These are phyloP conservation scores for Crax fasciolata DNA, from an alignment of 2,797 vertebrate genomes.

Conservation along the genomic window DNA sequence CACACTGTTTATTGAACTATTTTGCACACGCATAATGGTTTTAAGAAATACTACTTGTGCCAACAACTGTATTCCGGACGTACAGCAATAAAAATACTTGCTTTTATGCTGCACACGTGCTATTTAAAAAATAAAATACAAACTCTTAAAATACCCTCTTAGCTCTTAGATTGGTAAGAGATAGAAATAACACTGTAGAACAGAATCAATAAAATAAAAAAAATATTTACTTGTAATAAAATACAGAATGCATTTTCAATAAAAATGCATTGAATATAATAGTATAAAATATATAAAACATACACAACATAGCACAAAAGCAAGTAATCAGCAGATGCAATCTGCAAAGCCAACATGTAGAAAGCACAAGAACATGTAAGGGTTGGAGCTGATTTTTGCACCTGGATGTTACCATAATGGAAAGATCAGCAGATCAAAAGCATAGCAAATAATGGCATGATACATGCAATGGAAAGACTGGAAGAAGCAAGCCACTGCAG, in stretches of 20 bases:
- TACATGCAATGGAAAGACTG: constrained; percentile 82
- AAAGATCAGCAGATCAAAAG: constrained; percentile 80
- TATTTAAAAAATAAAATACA: constrained; percentile 54
- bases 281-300: constrained; percentile 43
- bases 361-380: constrained; percentile 64
- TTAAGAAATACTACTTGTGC: constrained; percentile 29
- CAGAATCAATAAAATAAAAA: constrained; percentile 55
- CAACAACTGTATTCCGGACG: constrained; percentile 16
- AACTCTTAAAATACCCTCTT: constrained; percentile 42
- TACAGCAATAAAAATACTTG: constrained; percentile 59
- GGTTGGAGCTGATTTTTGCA: constrained; percentile 81
- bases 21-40: not conserved
- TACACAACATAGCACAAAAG: constrained; percentile 54
- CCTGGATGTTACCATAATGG: constrained; percentile 80
- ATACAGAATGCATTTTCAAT: constrained; percentile 38
- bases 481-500: constrained; percentile 88
- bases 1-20: not conserved
- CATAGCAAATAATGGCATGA: constrained; percentile 57
- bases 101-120: constrained; percentile 35
- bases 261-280: constrained; percentile 1
- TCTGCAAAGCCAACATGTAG: constrained; percentile 76
- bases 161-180: constrained; percentile 63
- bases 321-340: constrained; percentile 70
- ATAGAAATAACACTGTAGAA: constrained; percentile 35
- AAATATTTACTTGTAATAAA: constrained; percentile 50